A percentile compares a stretch with the other conserved stretches of the same genome.
Evolutionary conservation across 1,140 invertebrate genomes (phyloP).

Genomic region (Tigriopus japonicus): DNA sequence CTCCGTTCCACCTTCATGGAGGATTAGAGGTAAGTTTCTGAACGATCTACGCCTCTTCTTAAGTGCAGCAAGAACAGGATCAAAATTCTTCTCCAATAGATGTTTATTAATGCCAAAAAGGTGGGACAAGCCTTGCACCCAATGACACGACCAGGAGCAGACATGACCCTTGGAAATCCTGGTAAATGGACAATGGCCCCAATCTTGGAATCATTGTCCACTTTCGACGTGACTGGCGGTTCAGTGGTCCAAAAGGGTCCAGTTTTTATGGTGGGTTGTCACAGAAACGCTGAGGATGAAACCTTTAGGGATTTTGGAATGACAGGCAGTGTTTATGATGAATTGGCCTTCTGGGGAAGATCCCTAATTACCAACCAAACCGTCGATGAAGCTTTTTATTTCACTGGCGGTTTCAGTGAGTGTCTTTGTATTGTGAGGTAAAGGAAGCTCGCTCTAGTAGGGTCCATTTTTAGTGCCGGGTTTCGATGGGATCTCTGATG

Average conservation of each 20-base stretch:
- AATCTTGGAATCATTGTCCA: not conserved
- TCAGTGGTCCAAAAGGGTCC: not conserved
- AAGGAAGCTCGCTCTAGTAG: too few relatives aligned
- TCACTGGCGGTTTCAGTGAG: not conserved
- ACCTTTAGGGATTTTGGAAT: not conserved
- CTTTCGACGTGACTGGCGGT: not conserved
- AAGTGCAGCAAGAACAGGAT: too few relatives aligned
- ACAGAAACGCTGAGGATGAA: not conserved
- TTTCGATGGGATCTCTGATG: not conserved
- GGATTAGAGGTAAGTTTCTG: too few relatives aligned
- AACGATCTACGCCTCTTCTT: too few relatives aligned
- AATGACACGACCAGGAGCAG: not conserved
- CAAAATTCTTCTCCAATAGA: not conserved
- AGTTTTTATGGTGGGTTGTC: conserved; percentile 3
- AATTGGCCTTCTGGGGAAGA: conserved; percentile 5
- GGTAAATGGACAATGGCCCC: not conserved
- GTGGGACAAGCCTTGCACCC: conserved; percentile 9
- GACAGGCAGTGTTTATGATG: not conserved
- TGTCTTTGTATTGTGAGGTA: too few relatives aligned
- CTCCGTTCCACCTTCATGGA: too few relatives aligned
- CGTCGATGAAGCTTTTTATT: not conserved
- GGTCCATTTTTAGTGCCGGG: not conserved
- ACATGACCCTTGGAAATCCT: too few relatives aligned
- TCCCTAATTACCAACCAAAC: not conserved
- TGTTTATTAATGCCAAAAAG: conserved; percentile 9